Percentiles rank a stretch among this genome's conserved stretches.
Evolutionary conservation across 2,113 vertebrate species (phyloP).

Genomic region (Cyprinodon variegatus): DNA sequence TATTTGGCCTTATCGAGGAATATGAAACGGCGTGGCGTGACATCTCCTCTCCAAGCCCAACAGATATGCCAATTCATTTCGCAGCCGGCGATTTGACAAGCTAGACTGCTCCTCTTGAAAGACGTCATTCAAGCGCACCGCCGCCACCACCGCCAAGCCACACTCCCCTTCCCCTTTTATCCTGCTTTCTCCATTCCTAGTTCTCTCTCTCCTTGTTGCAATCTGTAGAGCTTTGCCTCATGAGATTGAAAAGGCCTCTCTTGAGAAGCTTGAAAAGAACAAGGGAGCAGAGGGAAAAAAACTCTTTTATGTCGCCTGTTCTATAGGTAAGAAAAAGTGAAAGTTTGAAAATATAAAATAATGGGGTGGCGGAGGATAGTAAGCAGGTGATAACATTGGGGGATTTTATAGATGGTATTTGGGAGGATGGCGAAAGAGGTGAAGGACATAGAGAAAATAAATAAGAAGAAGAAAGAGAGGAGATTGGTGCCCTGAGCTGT

Average conservation of each 20-base stretch:
- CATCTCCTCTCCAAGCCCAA: constrained; percentile 87
- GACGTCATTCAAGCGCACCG: constrained; percentile 91
- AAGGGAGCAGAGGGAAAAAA: constrained; percentile 26
- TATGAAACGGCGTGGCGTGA: constrained; percentile 93
- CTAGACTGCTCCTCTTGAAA: constrained; percentile 99
- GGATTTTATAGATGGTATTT: constrained; percentile 87
- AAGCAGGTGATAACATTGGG: constrained; percentile 93
- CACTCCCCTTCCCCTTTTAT: constrained; percentile 61
- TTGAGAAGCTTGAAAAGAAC: constrained; percentile 74
- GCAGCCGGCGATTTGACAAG: constrained; percentile 94
- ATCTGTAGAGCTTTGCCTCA: constrained; percentile 85
- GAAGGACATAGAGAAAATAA: constrained; percentile 63
- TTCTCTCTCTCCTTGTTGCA: constrained; percentile 70
- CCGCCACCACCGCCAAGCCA: constrained; percentile 75
- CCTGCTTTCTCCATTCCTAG: constrained; percentile 65
- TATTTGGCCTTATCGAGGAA: constrained; percentile 95
- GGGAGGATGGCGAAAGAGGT: constrained; percentile 65
- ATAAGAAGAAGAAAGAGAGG: constrained; percentile 58
- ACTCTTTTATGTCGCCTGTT: constrained; percentile 32
- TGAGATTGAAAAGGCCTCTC: constrained; percentile 89
- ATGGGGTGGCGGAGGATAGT: constrained; percentile 89
- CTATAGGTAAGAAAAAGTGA: constrained; percentile 60
- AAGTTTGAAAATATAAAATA: constrained; percentile 84
- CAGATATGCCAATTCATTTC: constrained; percentile 98
- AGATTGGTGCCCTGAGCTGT: constrained; percentile 87